phyloP scores from a whole-genome alignment of 64 coral and sea anemone species.

The Montipora foliosa region DNA sequence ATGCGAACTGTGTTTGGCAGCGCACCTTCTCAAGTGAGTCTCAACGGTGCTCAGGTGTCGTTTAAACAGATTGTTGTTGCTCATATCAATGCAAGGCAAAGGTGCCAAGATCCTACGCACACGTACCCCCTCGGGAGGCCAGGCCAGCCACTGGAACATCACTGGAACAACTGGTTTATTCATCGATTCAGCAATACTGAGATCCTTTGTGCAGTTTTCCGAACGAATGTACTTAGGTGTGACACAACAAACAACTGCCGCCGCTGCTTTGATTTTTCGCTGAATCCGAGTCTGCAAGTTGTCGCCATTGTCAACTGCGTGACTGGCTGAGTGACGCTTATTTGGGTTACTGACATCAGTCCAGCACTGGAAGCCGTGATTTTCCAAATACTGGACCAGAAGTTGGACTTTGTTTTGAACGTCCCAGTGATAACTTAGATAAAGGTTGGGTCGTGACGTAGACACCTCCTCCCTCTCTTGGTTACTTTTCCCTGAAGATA shows the following conservation, averaged over 20 bases:
- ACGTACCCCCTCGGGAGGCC: constrained; percentile 87
- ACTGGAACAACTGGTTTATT: constrained; percentile 88
- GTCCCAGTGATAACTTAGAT: constrained; percentile 98
- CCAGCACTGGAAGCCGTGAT: constrained; percentile 82
- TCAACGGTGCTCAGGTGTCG: constrained; percentile 73
- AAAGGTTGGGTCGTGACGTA: constrained; percentile 66
- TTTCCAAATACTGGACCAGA: constrained; percentile 78
- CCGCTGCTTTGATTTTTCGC: constrained; percentile 79
- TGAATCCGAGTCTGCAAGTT: constrained; percentile 84
- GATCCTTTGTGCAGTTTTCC: constrained; percentile 89
- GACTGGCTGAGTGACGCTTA: constrained; percentile 44
- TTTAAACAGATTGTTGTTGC: constrained; percentile 84
- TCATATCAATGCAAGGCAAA: constrained; percentile 85
- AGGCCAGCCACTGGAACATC: constrained; percentile 89
- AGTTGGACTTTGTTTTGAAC: constrained; percentile 84
- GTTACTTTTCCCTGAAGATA: constrained; percentile 23
- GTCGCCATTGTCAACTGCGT: constrained; percentile 8
- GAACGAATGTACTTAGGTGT: constrained; percentile 94
- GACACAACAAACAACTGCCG: constrained; percentile 83
- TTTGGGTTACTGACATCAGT: constrained; percentile 74
- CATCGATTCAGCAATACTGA: constrained; percentile 76
- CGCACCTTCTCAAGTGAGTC: constrained; percentile 52
- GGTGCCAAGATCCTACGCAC: constrained; percentile 80
- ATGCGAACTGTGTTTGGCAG: constrained; percentile 6
- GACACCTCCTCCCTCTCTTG: constrained; percentile 17